Percentiles rank a stretch among this genome's conserved stretches.
These are phyloP conservation scores for Regulus satrapa DNA, from an alignment of 2,113 vertebrate species.

Conservation along the genomic window DNA sequence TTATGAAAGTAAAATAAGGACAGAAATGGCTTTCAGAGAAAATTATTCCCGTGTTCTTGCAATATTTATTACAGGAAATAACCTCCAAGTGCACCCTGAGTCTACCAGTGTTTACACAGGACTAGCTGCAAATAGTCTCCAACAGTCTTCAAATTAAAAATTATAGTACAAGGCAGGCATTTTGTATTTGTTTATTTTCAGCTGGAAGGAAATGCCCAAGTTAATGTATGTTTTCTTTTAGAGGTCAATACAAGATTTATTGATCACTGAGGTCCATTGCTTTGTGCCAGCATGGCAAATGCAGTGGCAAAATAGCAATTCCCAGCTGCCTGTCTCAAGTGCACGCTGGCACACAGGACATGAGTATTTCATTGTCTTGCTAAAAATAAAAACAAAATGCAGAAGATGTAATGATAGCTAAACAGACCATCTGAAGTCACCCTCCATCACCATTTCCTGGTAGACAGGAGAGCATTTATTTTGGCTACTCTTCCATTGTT, in stretches of 20 bases:
- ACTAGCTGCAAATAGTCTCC: constrained; percentile 13
- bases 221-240: neutral
- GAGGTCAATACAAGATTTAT: constrained; percentile 16
- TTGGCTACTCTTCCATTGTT: neutral
- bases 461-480: constrained; percentile 5
- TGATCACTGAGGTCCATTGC: neutral
- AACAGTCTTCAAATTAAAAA: constrained; percentile 6
- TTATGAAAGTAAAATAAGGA: constrained; percentile 9
- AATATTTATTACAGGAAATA: constrained; percentile 67
- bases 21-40: constrained; percentile 44
- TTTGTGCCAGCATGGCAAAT: neutral
- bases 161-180: neutral
- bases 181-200: constrained; percentile 46
- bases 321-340: neutral
- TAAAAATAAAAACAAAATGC: neutral
- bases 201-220: constrained; percentile 10
- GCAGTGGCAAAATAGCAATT: neutral
- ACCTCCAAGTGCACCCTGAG: constrained; percentile 12
- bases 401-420: neutral
- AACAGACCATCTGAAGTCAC: neutral
- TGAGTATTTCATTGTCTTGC: neutral
- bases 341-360: neutral
- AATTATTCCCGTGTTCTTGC: constrained; percentile 10
- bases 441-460: neutral
- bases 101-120: constrained; percentile 16